Conservation (phyloP, 2,888 invertebrate genomes). For the Anodontia alba region DNA sequence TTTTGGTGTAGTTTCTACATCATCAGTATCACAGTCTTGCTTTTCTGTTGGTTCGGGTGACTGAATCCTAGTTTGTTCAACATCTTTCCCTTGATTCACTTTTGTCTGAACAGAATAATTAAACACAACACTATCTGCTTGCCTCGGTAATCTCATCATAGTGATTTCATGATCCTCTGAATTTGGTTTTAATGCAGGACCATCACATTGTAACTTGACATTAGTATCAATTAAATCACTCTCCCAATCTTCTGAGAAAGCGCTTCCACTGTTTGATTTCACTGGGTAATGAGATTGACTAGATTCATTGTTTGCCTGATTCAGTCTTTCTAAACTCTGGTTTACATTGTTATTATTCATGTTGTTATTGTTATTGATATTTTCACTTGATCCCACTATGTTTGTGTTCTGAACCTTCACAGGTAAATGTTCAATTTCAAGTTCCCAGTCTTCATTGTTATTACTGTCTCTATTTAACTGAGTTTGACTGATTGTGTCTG, state of each 20-base stretch:
- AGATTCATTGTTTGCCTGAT: not conserved
- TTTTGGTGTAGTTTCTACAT: not conserved
- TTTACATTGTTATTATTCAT: not conserved
- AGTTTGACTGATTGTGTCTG: not conserved
- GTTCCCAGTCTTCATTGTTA: not conserved
- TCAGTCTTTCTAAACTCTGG: not conserved
- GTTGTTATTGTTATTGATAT: not conserved
- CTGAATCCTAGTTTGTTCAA: not conserved
- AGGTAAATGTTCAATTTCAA: not conserved
- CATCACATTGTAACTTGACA: not conserved
- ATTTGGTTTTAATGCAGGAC: no score
- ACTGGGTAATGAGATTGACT: not conserved
- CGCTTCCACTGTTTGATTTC: not conserved
- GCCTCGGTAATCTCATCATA: not conserved
- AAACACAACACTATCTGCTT: not conserved
- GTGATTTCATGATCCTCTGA: not conserved
- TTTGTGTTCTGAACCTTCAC: not conserved
- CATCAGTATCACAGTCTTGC: not conserved
- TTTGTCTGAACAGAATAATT: not conserved
- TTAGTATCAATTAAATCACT: slow-evolving; percentile 4
- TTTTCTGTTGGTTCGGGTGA: not conserved
- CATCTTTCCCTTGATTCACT: not conserved
- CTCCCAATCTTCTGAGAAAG: slow-evolving; percentile 1
- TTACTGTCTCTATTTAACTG: not conserved
- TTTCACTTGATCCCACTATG: not conserved